Evolutionary conservation across 2,113 vertebrate species (phyloP).

Genomic region (Vombatus ursinus): DNA sequence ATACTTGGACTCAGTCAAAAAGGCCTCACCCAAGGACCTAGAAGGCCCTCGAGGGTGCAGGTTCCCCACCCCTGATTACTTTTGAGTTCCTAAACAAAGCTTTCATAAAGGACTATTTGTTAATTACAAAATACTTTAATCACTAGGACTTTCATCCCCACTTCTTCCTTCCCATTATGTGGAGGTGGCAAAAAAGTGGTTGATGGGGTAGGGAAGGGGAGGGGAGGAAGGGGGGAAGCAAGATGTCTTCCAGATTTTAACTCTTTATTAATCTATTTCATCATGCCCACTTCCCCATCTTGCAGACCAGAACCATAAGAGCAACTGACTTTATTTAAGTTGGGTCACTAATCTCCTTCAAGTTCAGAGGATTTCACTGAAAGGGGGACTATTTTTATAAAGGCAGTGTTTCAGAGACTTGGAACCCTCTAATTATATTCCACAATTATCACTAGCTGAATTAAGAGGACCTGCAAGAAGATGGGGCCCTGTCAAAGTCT

Average conservation of each 20-base stretch:
- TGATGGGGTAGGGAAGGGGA: neutral
- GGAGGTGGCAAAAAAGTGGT: neutral
- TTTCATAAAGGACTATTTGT: neutral
- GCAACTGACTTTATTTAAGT: neutral
- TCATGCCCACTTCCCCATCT: neutral
- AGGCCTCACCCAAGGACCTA: too few relatives aligned
- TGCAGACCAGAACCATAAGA: neutral
- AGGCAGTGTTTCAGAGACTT: conserved; percentile 2
- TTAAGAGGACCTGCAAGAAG: neutral
- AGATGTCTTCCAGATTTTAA: neutral
- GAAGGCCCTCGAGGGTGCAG: too few relatives aligned
- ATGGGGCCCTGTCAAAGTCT: neutral
- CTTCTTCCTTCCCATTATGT: neutral
- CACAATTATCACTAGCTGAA: neutral
- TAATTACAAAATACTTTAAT: neutral
- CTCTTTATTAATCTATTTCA: neutral
- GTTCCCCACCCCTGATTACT: neutral
- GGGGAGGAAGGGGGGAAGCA: too few relatives aligned
- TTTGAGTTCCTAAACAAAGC: conserved; percentile 15
- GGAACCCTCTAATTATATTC: neutral
- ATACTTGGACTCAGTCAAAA: too few relatives aligned
- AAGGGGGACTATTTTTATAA: neutral
- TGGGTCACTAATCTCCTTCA: neutral
- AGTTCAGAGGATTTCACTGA: neutral
- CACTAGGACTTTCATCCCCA: neutral